Evolutionary conservation across 2,888 invertebrate species (phyloP).

Genomic region (Auanema freiburgensis): DNA sequence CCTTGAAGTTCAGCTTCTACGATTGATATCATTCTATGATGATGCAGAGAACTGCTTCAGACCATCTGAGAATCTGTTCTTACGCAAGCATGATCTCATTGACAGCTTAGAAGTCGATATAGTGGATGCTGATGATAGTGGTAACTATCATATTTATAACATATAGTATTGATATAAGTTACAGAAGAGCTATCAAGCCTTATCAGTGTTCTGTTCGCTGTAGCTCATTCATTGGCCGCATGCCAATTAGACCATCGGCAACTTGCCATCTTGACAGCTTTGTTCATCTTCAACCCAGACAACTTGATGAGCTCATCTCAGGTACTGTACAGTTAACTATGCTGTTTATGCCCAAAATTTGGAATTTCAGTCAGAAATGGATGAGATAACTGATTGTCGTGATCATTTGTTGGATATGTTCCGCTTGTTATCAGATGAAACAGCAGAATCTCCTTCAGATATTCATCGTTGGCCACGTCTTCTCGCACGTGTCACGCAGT

Average conservation of each 20-base stretch:
- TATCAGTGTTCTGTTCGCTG: slow-evolving; percentile 8
- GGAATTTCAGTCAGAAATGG: too few relatives aligned
- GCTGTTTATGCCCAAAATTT: too few relatives aligned
- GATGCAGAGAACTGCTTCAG: slow-evolving; percentile 18
- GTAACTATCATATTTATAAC: neutral
- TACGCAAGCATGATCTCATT: slow-evolving; percentile 18
- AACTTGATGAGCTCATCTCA: too few relatives aligned
- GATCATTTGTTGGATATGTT: neutral
- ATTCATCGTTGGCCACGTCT: slow-evolving; percentile 4
- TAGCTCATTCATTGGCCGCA: slow-evolving; percentile 13
- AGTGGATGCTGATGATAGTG: slow-evolving; percentile 10
- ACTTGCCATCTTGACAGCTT: slow-evolving; percentile 27
- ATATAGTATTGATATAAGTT: neutral
- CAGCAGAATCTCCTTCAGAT: neutral
- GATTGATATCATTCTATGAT: slow-evolving; percentile 22
- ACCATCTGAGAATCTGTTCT: slow-evolving; percentile 2
- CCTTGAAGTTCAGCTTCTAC: slow-evolving; percentile 27
- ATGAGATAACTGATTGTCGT: too few relatives aligned
- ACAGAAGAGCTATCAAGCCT: slow-evolving; percentile 13
- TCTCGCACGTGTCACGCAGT: slow-evolving; percentile 6
- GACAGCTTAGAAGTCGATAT: slow-evolving; percentile 19
- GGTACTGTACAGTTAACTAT: too few relatives aligned
- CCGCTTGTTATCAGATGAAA: slow-evolving; percentile 2
- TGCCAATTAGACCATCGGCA: slow-evolving; percentile 27
- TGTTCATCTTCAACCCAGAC: slow-evolving; percentile 29